phyloP scores from a whole-genome alignment of 2,797 vertebrate species.

The Phyllotis vaccarum region DNA sequence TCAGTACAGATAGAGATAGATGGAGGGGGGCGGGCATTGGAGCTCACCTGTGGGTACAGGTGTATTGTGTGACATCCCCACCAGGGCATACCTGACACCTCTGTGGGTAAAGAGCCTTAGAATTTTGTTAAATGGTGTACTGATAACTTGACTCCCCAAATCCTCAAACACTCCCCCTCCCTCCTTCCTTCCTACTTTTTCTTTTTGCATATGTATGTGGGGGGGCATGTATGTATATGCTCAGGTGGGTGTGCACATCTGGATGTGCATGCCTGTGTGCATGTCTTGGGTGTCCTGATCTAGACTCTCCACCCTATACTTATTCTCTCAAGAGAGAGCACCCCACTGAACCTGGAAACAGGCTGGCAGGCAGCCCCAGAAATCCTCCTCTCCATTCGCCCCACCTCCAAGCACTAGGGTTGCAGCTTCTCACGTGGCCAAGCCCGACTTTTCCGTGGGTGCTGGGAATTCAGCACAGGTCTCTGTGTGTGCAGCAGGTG shows the following conservation, averaged over 20 bases:
- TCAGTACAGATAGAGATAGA: rapidly evolving
- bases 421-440: not conserved
- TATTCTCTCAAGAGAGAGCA: not conserved
- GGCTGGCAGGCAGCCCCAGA: not conserved
- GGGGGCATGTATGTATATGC: not conserved
- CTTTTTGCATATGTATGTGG: not conserved
- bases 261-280: not conserved
- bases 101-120: not conserved
- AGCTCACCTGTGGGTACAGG: not conserved
- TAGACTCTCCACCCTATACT: not conserved
- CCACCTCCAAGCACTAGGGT: not conserved
- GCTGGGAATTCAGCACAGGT: not conserved
- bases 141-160: not conserved
- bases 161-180: not conserved
- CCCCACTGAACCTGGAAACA: not conserved
- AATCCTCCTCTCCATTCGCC: not conserved
- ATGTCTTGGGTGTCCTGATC: too few species aligned
- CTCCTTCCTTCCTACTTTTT: not conserved
- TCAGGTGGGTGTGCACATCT: rapidly evolving
- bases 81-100: not conserved
- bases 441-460: not conserved
- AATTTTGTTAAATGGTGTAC: not conserved
- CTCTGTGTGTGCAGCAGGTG: not conserved
- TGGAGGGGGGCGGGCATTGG: not conserved
- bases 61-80: not conserved